These are phyloP conservation scores for Drosophila borealis DNA, from an alignment of 2,888 invertebrate species.

Conservation along the genomic window DNA sequence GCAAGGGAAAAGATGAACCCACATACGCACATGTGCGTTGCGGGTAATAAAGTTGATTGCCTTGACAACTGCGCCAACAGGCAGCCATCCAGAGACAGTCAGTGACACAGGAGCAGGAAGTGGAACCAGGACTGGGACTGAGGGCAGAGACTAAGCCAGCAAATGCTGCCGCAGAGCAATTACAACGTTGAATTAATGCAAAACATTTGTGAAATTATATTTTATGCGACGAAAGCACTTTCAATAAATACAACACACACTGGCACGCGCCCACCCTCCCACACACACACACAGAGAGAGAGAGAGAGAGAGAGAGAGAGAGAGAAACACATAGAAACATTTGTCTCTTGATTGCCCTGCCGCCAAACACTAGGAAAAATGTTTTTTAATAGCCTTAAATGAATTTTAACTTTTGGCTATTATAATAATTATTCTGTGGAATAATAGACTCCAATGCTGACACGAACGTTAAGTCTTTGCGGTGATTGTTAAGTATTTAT, in stretches of 20 bases:
- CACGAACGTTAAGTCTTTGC: no score
- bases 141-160: background rate
- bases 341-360: constrained; percentile 7
- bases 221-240: constrained; percentile 27
- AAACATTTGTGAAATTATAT: constrained; percentile 54
- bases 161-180: constrained; percentile 38
- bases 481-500: no score
- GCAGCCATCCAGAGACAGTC: constrained; percentile 23
- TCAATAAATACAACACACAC: constrained; percentile 10
- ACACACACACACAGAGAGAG: background rate
- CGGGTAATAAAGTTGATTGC: constrained; percentile 69
- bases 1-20: constrained; percentile 3
- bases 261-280: background rate
- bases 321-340: no score
- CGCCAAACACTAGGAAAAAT: no score
- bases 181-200: constrained; percentile 48
- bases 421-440: background rate
- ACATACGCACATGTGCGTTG: constrained; percentile 67
- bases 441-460: background rate
- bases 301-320: no score
- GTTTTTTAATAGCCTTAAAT: background rate
- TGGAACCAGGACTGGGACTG: constrained; percentile 12
- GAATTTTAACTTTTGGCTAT: constrained; percentile 9
- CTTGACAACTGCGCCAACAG: constrained; percentile 68
- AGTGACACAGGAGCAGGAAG: constrained; percentile 7